Evolutionary conservation across 2,888 invertebrate species (phyloP), one percentile per base, ranked within the genome.

Genomic region (Epirrhoe alternata): DNA sequence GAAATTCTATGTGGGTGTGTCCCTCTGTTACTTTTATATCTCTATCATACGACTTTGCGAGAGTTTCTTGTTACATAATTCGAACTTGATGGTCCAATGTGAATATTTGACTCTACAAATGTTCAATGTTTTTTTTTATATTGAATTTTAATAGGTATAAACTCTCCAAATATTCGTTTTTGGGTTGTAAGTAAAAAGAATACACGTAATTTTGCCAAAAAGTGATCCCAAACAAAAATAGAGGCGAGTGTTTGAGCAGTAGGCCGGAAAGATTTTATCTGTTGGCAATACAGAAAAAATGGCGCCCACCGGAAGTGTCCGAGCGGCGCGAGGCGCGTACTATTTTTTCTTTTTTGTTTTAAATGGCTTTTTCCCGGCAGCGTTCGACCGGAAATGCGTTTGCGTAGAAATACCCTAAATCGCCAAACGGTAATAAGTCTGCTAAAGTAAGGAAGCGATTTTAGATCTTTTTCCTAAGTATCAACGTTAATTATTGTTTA

Each of bases 281-380:
- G 92, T 90, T 92, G 89, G 91, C 92, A 92, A 92, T 93, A 93
- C 91, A 93, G 92, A 92, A 93, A 93, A 92, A 93, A 93, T 92
- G 91, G 93, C 92, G 93, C 89, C 92, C 92, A 93, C 93, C 93
- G 93, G 93, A 93, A 93, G 93, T 92, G 93, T 92, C 93, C 93
- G 90, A 93, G 87, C 90, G 88, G 89, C 88, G 90, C 87, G 87
- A 89, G 85, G 90, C 91, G 87, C 89, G 90, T 90, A 92, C 92
- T 87, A 91, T 91, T 92, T 92, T 90, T 61, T 90, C 86, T 83
- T 92, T 92, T 92, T 93, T 93, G 92, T 92, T 92, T 93, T 92
- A 92, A 92, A 93, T 92, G 89, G 91, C 91, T 91, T 93, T 93
- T 93, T 91, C 93, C 93, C 92, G 92, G 88, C 92, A 89, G 84